Evolutionary conservation across 2,888 invertebrate genomes (phyloP).

Genomic region (Hyalella azteca): DNA sequence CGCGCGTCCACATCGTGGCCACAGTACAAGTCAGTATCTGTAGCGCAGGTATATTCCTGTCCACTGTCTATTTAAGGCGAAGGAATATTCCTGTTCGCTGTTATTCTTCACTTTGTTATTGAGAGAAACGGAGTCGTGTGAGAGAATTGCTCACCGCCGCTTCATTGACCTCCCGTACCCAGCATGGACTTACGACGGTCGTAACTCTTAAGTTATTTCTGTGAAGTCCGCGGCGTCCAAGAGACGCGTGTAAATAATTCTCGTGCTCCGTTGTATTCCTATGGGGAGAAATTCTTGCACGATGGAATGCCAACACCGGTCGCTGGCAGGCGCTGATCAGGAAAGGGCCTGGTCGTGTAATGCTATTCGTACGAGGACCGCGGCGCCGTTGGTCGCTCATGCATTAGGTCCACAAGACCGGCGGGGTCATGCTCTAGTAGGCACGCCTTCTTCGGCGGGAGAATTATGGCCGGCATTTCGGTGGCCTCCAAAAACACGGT

Average conservation of each 20-base stretch:
- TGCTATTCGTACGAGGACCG: conserved; percentile 7
- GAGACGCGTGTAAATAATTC: background rate
- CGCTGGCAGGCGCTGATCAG: background rate
- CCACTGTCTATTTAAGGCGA: too few relatives aligned
- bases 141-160: background rate
- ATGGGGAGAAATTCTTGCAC: background rate
- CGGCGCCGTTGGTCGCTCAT: background rate
- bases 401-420: conserved; percentile 23
- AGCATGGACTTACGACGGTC: background rate
- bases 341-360: background rate
- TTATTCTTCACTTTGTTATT: conserved; percentile 1
- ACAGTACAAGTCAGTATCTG: background rate
- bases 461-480: too few relatives aligned
- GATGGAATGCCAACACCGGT: conserved; percentile 13
- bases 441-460: conserved; percentile 14
- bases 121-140: conserved; percentile 3
- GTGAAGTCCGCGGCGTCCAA: background rate
- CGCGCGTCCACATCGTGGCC: background rate
- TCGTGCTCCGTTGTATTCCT: background rate
- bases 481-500: too few relatives aligned
- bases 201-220: conserved; percentile 22
- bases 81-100: background rate
- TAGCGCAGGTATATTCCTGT: background rate
- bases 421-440: conserved; percentile 29
- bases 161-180: conserved; percentile 5